Evolutionary conservation across 2,113 vertebrate species (phyloP).

Genomic region (Alligator mississippiensis): DNA sequence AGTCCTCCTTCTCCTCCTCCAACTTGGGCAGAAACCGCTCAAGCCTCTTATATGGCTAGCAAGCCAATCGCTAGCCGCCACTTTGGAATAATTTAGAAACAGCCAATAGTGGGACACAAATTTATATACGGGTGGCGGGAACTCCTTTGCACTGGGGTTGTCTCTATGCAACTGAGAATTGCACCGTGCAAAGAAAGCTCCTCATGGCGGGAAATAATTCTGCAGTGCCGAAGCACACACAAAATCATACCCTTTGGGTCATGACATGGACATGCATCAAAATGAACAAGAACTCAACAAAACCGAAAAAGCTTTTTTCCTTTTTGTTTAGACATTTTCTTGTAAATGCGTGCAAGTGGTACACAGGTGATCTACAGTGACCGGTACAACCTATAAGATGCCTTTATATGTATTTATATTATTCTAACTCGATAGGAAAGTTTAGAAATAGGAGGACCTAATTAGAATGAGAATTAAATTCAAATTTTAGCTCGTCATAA

Average conservation of each 20-base stretch:
- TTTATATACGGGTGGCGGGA: not conserved
- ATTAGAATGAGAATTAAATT: not conserved
- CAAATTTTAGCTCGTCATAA: not conserved
- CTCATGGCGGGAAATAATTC: too few species aligned
- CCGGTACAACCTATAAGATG: not conserved
- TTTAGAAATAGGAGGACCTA: not conserved
- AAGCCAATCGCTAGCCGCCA: too few species aligned
- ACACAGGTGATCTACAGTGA: not conserved
- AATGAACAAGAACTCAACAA: not conserved
- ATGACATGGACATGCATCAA: not conserved
- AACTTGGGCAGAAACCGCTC: too few species aligned
- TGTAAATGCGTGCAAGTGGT: not conserved
- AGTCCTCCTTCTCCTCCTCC: too few species aligned
- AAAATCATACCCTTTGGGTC: too few species aligned
- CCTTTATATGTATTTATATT: not conserved
- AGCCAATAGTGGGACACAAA: too few species aligned
- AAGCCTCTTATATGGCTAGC: too few species aligned
- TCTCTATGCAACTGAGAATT: too few species aligned
- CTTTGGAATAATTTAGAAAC: too few species aligned
- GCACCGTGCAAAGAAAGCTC: too few species aligned
- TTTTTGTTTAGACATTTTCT: not conserved
- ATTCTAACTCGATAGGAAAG: not conserved
- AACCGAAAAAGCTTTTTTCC: not conserved
- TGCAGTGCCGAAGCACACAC: too few species aligned
- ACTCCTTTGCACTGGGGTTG: not conserved